A percentile compares a stretch with the other conserved stretches of the same genome.
phyloP scores from a whole-genome alignment of 2,797 vertebrate genomes.

The Ptychobarbus kaznakovi region DNA sequence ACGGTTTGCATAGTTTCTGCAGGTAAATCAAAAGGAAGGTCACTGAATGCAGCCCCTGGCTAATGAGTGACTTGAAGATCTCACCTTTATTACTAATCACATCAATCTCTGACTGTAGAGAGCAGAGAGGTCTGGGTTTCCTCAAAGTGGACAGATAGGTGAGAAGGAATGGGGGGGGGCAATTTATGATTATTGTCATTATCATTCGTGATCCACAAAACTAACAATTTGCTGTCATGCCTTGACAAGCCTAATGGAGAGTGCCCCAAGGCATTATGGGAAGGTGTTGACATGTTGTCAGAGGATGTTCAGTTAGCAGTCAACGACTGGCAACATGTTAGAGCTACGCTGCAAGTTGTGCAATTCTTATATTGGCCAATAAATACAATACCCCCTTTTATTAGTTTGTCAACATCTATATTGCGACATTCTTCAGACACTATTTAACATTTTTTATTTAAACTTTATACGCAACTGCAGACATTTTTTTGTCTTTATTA shows the following conservation, averaged over 20 bases:
- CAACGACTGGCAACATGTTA: conserved; percentile 2
- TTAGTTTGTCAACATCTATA: neutral
- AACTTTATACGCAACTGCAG: neutral
- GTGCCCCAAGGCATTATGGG: conserved; percentile 32
- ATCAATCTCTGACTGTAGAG: neutral
- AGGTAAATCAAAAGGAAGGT: neutral
- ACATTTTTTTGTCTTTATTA: neutral
- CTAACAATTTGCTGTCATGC: conserved; percentile 24
- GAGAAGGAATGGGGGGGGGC: neutral
- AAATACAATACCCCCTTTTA: conserved; percentile 9
- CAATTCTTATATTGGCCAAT: neutral
- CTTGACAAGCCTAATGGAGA: conserved; percentile 33
- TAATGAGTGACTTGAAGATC: neutral
- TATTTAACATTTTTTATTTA: neutral
- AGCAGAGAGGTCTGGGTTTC: conserved; percentile 54
- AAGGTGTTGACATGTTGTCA: conserved; percentile 38
- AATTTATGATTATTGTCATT: conserved; percentile 23
- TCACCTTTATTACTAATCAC: neutral
- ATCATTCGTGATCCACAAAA: conserved; percentile 14
- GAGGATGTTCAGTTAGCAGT: neutral
- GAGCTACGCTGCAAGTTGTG: conserved; percentile 20
- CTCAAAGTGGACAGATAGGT: conserved; percentile 49
- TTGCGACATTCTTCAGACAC: too few species aligned
- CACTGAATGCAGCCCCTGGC: neutral
- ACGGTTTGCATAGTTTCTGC: neutral